phyloP scores from a whole-genome alignment of 2,797 vertebrate species.

The Coccyzus lansbergi region DNA sequence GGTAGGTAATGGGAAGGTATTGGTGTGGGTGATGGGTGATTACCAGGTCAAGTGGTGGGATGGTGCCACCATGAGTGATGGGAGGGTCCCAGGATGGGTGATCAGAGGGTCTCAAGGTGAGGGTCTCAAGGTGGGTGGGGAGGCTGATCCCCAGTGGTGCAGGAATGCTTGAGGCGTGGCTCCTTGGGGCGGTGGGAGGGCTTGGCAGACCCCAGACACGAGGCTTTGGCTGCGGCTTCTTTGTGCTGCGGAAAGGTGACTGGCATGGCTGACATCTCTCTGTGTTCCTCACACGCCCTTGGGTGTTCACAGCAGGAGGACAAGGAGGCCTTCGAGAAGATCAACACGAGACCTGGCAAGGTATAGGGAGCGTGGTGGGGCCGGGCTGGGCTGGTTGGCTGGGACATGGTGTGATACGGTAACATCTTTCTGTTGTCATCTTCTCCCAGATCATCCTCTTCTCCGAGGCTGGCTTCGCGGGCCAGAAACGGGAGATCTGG shows the following conservation, averaged over 20 bases:
- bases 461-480: slow-evolving; percentile 80
- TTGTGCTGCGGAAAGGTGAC: background rate
- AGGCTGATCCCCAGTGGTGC: background rate
- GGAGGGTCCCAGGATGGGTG: accelerated
- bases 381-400: accelerated
- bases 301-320: slow-evolving; percentile 78
- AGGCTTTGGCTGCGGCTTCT: background rate
- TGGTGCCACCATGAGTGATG: background rate
- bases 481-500: slow-evolving; percentile 84
- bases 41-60: background rate
- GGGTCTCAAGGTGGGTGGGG: background rate
- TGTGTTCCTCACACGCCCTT: background rate
- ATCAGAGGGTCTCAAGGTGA: background rate
- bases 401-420: accelerated
- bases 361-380: slow-evolving; percentile 65
- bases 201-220: background rate
- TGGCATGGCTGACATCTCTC: accelerated
- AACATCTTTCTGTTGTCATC: background rate
- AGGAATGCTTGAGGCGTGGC: slow-evolving; percentile 33
- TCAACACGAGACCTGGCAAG: slow-evolving; percentile 93
- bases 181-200: slow-evolving; percentile 32
- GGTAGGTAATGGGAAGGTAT: background rate
- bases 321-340: slow-evolving; percentile 84
- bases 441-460: slow-evolving; percentile 86
- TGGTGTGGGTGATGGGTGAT: background rate